Evolutionary conservation across 2,113 vertebrate genomes (phyloP), one percentile per base, ranked within the genome.

Genomic region (Hippocampus abdominalis): DNA sequence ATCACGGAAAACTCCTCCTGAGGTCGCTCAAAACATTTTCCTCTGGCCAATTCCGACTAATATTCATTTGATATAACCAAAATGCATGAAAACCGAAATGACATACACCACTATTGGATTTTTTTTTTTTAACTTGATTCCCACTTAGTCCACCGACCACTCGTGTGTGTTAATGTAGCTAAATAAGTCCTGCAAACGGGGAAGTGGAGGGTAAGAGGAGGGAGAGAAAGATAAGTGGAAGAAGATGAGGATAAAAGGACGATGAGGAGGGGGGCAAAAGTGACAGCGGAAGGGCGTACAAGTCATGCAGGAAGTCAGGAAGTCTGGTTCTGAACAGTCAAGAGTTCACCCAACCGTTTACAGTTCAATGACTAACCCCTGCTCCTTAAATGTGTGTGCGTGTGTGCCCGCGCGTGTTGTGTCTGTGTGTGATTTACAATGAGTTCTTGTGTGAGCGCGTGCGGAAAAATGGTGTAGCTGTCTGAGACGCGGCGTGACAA

Each of bases 251-350:
- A 40, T 7, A 63, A 49, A 69, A 75, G 76, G 71, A 9, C n/a
- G 32, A 36, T 27, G 46, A 44, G 32, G 11, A 39, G 48, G 29
- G 44, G 21, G 27, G n/a, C n/a, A 13, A 64, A 80, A 64, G 62
- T 81, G 82, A 76, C 83, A 78, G 75, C 66, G 18, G 32, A 48
- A 84, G 82, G 74, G 56, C 81, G 78, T 40, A 75, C 70, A 68
- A 79, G 82, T 81, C 81, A 46, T 29, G 42, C 56, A 80, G 86
- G 78, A 87, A 86, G 85, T 84, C 70, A 82, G 88, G 69, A 64
- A 79, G 73, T 68, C 72, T 77, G 85, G 82, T 84, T 89, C 87
- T 86, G 84, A 89, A 77, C 70, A 70, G 83, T 81, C 86, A 63
- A 85, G 76, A 85, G 87, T 76, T 84, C 81, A 83, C 25, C 70